phyloP scores from a whole-genome alignment of 1,140 invertebrate species.

The Eufriesea mexicana region DNA sequence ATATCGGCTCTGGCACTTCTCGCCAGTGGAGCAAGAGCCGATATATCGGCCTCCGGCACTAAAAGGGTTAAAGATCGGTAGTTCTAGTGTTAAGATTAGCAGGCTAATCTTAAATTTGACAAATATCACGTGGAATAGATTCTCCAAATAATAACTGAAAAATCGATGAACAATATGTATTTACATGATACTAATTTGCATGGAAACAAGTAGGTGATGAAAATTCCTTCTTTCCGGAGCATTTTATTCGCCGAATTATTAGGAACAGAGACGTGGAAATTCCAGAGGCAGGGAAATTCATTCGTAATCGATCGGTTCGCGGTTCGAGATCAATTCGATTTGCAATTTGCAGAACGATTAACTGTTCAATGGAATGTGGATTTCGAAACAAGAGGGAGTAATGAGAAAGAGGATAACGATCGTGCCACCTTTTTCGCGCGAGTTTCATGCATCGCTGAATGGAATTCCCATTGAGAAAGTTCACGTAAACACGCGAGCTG shows the following conservation, averaged over 20 bases:
- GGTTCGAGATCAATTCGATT: neutral
- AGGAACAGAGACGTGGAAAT: neutral
- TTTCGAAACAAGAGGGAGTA: neutral
- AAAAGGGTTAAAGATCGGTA: too few relatives aligned
- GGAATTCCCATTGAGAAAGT: neutral
- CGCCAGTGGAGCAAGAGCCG: too few relatives aligned
- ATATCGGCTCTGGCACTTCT: too few relatives aligned
- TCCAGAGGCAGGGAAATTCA: neutral
- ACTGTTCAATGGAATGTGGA: neutral
- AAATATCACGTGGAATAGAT: too few relatives aligned
- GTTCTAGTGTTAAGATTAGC: too few relatives aligned
- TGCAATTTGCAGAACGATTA: neutral
- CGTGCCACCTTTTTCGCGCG: neutral
- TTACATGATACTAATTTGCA: too few relatives aligned
- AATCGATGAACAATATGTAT: too few relatives aligned
- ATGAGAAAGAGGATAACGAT: conserved; percentile 3
- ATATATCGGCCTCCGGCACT: too few relatives aligned
- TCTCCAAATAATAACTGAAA: too few relatives aligned
- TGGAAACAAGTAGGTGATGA: too few relatives aligned
- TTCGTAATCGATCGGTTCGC: neutral
- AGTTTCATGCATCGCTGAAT: neutral
- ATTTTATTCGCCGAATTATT: neutral
- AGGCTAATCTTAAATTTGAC: too few relatives aligned
- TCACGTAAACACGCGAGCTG: neutral
- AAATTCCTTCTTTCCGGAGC: too few relatives aligned